Percentiles rank a stretch among this genome's conserved stretches.
phyloP scores from a whole-genome alignment of 2,888 invertebrate species.

The Cheilosia vernalis region DNA sequence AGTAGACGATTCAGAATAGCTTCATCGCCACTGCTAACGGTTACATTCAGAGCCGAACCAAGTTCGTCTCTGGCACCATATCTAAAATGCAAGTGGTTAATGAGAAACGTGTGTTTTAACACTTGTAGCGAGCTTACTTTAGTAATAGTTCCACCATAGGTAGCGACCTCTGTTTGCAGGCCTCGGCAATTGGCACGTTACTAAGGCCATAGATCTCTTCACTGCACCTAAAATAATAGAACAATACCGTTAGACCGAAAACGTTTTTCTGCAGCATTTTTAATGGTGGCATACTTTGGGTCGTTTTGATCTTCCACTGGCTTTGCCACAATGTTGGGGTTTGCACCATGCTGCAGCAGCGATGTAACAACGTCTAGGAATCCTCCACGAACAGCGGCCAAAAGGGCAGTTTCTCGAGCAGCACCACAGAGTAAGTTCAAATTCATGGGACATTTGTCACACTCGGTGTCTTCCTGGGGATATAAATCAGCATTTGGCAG shows the following conservation, averaged over 20 bases:
- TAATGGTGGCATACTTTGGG: conserved; percentile 78
- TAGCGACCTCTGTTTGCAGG: conserved; percentile 82
- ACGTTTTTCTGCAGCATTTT: background rate
- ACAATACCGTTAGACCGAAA: background rate
- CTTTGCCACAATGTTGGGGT: conserved; percentile 88
- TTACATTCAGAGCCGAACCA: conserved; percentile 91
- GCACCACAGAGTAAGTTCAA: conserved; percentile 90
- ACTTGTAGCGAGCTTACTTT: conserved; percentile 77
- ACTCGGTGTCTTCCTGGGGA: conserved; percentile 77
- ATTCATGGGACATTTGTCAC: conserved; percentile 87
- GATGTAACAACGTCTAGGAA: conserved; percentile 89
- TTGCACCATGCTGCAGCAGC: conserved; percentile 91
- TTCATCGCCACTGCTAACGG: conserved; percentile 89
- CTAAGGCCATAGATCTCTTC: conserved; percentile 83
- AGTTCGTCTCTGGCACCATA: conserved; percentile 95
- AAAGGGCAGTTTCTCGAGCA: conserved; percentile 91
- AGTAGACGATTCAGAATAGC: conserved; percentile 91
- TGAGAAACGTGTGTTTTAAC: too few relatives aligned
- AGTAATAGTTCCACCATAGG: conserved; percentile 82
- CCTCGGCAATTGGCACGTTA: conserved; percentile 83
- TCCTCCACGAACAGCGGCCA: conserved; percentile 91
- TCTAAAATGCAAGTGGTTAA: conserved; percentile 66
- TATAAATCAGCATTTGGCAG: conserved; percentile 4
- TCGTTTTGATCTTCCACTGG: conserved; percentile 83
- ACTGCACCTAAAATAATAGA: conserved; percentile 77